phyloP scores from a whole-genome alignment of 2,797 vertebrate genomes.

The Danio jaintianensis region DNA sequence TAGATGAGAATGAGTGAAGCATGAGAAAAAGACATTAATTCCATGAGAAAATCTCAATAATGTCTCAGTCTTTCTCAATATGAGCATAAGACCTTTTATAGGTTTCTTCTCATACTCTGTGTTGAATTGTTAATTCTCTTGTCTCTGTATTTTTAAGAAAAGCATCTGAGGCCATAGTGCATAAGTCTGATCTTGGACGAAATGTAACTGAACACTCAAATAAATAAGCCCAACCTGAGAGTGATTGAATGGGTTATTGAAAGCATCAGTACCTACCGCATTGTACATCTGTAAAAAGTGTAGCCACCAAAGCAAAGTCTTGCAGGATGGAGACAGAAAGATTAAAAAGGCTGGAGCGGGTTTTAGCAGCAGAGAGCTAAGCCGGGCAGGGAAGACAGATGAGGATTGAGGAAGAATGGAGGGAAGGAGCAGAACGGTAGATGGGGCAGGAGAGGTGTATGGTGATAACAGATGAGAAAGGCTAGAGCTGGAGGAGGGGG shows the following conservation, averaged over 20 bases:
- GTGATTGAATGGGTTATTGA: background rate
- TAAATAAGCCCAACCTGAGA: background rate
- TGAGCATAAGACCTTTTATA: background rate
- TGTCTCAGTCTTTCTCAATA: background rate
- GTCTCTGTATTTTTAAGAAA: background rate
- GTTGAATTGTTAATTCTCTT: background rate
- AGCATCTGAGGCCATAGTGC: background rate
- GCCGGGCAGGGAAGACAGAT: conserved; percentile 24
- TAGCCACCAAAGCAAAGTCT: background rate
- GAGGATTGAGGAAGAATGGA: conserved; percentile 23
- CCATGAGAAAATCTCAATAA: no score
- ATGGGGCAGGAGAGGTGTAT: conserved; percentile 40
- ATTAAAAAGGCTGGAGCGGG: conserved; percentile 12
- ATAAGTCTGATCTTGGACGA: background rate
- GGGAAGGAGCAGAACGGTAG: conserved; percentile 33
- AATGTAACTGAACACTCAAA: background rate
- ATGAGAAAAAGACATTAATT: no score
- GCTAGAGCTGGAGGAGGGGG: conserved; percentile 68
- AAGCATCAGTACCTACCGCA: background rate
- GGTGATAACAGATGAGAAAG: conserved; percentile 71
- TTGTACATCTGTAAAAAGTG: background rate
- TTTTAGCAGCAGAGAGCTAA: background rate
- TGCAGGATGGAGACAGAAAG: conserved; percentile 3
- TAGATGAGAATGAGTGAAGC: no score
- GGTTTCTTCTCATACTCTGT: background rate